A percentile compares a stretch with the other conserved stretches of the same genome.
phyloP scores from a whole-genome alignment of 2,888 invertebrate genomes.

The Arge pagana region DNA sequence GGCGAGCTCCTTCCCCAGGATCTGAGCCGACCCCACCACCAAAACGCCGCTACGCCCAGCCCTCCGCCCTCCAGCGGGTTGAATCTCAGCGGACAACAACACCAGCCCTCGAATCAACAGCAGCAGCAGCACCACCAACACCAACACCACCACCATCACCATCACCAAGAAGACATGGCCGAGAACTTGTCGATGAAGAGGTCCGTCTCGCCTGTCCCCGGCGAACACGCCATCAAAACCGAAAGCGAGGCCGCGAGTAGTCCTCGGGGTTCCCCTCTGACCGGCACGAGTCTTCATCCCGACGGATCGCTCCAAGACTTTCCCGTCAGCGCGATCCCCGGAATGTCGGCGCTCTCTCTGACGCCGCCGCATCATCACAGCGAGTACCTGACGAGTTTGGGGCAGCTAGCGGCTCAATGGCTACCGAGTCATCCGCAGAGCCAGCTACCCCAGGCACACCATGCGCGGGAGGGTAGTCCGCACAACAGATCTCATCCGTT shows the following conservation, averaged over 20 bases:
- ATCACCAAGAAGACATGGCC: constrained; percentile 48
- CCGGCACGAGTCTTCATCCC: constrained; percentile 43
- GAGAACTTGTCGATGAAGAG: constrained; percentile 55
- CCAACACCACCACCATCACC: constrained; percentile 38
- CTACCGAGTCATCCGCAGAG: constrained; percentile 46
- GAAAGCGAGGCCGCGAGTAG: constrained; percentile 53
- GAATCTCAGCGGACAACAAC: constrained; percentile 39
- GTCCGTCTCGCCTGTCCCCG: constrained; percentile 55
- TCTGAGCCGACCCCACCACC: constrained; percentile 59
- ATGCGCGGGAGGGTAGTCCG: constrained; percentile 48
- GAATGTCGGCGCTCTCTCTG: constrained; percentile 72
- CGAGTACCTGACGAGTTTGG: constrained; percentile 55
- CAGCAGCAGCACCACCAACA: constrained; percentile 18
- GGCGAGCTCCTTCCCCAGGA: constrained; percentile 74
- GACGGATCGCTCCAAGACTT: constrained; percentile 54
- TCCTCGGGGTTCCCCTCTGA: constrained; percentile 49
- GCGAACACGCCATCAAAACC: constrained; percentile 59
- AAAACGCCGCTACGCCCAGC: constrained; percentile 49
- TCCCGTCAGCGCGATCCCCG: constrained; percentile 45
- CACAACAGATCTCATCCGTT: constrained; percentile 42
- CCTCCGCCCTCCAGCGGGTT: constrained; percentile 43
- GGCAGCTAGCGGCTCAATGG: constrained; percentile 54
- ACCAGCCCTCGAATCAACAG: constrained; percentile 26
- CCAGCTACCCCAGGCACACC: constrained; percentile 43
- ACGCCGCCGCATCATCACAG: constrained; percentile 75